These are phyloP conservation scores for Schizothorax lantsangensis DNA, from an alignment of 2,797 vertebrate species.

Conservation along the genomic window DNA sequence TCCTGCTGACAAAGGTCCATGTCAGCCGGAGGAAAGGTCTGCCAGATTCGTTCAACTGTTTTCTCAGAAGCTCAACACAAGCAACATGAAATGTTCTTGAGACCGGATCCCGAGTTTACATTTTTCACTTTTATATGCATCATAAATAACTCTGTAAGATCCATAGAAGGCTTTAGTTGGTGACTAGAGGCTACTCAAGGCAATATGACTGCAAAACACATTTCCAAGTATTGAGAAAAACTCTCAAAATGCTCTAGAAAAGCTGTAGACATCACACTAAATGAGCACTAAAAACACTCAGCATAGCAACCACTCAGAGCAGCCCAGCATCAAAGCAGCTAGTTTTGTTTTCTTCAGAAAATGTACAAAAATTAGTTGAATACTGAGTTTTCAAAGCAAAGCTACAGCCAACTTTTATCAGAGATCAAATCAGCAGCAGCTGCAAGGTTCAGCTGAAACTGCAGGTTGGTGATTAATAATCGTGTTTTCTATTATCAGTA, in stretches of 20 bases:
- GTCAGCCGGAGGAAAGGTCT: background rate
- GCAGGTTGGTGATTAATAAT: conserved; percentile 7
- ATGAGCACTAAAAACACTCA: background rate
- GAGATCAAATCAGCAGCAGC: background rate
- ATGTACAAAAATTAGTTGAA: background rate
- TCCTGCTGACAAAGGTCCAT: background rate
- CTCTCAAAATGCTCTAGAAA: background rate
- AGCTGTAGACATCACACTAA: background rate
- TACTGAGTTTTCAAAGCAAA: background rate
- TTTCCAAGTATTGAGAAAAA: background rate
- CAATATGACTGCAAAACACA: background rate
- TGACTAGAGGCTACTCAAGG: background rate
- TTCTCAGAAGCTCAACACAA: background rate
- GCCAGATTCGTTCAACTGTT: background rate
- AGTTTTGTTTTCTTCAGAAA: background rate
- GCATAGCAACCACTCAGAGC: background rate
- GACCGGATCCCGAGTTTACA: background rate
- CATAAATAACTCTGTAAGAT: conserved; percentile 1
- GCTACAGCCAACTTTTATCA: background rate
- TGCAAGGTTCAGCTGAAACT: background rate
- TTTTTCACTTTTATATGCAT: background rate
- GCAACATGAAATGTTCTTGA: background rate
- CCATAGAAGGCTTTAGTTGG: background rate
- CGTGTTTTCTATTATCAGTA: background rate
- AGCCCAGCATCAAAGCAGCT: background rate